Conservation (phyloP, 1,140 invertebrate genomes). For the Lineus longissimus region DNA sequence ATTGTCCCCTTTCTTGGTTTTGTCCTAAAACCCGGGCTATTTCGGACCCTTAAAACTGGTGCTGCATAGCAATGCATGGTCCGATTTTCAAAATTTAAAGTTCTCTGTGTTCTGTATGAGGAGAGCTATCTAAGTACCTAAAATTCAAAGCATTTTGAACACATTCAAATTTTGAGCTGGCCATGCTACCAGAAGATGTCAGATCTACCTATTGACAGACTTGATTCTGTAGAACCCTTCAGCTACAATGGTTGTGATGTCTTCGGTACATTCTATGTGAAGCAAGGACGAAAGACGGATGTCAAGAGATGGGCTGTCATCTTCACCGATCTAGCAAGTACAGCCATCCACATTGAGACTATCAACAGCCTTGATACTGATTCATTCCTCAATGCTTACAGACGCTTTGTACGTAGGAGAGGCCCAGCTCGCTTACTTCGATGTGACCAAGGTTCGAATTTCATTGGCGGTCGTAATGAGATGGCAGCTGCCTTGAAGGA, state of each 20-base stretch:
- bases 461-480: constrained; percentile 2
- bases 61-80: no score
- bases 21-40: no score
- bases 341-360: not conserved
- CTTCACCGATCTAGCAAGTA: not conserved
- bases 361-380: not conserved
- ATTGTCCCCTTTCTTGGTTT: no score
- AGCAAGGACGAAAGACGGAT: constrained; percentile 3
- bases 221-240: constrained; percentile 10
- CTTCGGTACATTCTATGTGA: constrained; percentile 12
- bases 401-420: not conserved
- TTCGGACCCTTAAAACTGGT: no score
- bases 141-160: no score
- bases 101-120: no score
- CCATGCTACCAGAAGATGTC: constrained; percentile 13
- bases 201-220: constrained; percentile 15
- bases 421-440: constrained; percentile 6
- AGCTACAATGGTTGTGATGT: constrained; percentile 12
- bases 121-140: no score
- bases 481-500: not conserved
- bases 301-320: constrained; percentile 8
- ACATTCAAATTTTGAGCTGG: no score
- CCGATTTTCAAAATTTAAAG: no score
- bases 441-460: constrained; percentile 7
- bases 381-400: constrained; percentile 6